Conservation (phyloP, 1,140 invertebrate species). For the Panagrolaimus sp. region DNA sequence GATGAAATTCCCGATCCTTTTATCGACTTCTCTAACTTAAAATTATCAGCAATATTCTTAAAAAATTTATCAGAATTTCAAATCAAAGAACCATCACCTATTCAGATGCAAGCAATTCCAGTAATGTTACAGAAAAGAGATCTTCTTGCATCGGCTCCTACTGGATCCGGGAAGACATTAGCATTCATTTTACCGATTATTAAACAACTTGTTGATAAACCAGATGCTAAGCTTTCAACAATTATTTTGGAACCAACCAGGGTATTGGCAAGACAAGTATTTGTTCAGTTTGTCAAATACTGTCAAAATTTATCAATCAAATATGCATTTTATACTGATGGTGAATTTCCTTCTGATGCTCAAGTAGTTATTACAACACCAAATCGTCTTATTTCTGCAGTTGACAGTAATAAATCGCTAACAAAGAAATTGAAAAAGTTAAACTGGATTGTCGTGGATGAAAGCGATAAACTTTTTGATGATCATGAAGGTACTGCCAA, state of each 20-base stretch:
- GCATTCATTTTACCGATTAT: slow-evolving; percentile 63
- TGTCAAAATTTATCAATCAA: slow-evolving; percentile 26
- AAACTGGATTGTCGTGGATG: slow-evolving; percentile 53
- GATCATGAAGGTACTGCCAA: slow-evolving; percentile 43
- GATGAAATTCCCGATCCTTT: slow-evolving; percentile 48
- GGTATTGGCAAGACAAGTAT: slow-evolving; percentile 83
- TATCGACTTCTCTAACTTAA: slow-evolving; percentile 47
- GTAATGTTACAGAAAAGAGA: slow-evolving; percentile 75
- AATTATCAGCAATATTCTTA: slow-evolving; percentile 66
- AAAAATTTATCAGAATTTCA: slow-evolving; percentile 70
- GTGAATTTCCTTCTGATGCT: slow-evolving; percentile 21
- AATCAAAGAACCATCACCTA: slow-evolving; percentile 76
- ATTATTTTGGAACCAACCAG: slow-evolving; percentile 83
- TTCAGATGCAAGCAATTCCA: slow-evolving; percentile 89
- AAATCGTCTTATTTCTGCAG: slow-evolving; percentile 76
- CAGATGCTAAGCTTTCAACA: slow-evolving; percentile 64
- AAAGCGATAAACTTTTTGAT: slow-evolving; percentile 57
- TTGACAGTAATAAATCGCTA: slow-evolving; percentile 62
- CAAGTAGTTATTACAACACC: slow-evolving; percentile 93
- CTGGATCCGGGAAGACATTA: slow-evolving; percentile 62
- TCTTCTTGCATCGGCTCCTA: slow-evolving; percentile 81
- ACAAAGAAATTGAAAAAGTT: slow-evolving; percentile 16
- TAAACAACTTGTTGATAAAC: slow-evolving; percentile 61
- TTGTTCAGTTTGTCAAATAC: slow-evolving; percentile 45
- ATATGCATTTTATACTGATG: slow-evolving; percentile 21